Percentiles rank a stretch among this genome's conserved stretches.
phyloP scores from a whole-genome alignment of 1,140 invertebrate species.

The Apolygus lucorum region DNA sequence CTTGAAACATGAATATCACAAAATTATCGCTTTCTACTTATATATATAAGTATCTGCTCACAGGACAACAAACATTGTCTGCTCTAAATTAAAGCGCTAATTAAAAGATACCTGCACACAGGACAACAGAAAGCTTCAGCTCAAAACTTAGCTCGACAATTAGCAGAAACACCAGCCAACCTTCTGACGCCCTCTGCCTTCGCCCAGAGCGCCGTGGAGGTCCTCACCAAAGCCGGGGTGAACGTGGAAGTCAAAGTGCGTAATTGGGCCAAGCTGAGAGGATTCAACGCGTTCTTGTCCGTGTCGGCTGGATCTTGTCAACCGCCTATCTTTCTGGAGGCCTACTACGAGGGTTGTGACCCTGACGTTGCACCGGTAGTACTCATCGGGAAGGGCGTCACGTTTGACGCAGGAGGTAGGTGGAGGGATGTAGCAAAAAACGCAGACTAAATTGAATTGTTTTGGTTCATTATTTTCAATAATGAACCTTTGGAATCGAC shows the following conservation, averaged over 20 bases:
- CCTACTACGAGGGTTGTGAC: conserved; percentile 43
- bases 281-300: conserved; percentile 55
- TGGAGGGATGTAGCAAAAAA: too few species aligned
- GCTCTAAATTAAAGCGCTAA: too few species aligned
- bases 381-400: conserved; percentile 49
- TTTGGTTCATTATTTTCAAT: too few species aligned
- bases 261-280: conserved; percentile 49
- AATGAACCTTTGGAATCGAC: too few species aligned
- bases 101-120: conserved; percentile 31
- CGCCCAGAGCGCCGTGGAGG: conserved; percentile 43
- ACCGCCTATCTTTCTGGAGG: conserved; percentile 52
- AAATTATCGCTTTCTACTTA: too few species aligned
- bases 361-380: conserved; percentile 41
- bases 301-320: conserved; percentile 53
- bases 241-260: conserved; percentile 45
- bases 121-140: conserved; percentile 48
- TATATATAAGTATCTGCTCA: too few species aligned
- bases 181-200: conserved; percentile 53
- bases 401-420: conserved; percentile 56
- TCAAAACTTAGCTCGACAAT: conserved; percentile 50
- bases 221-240: conserved; percentile 41
- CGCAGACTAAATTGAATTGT: too few species aligned
- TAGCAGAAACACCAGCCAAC: conserved; percentile 57
- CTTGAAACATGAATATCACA: too few species aligned
- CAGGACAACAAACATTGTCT: too few species aligned